Conservation (phyloP, 2,113 vertebrate species). For the Anarhynchus alexandrinus region DNA sequence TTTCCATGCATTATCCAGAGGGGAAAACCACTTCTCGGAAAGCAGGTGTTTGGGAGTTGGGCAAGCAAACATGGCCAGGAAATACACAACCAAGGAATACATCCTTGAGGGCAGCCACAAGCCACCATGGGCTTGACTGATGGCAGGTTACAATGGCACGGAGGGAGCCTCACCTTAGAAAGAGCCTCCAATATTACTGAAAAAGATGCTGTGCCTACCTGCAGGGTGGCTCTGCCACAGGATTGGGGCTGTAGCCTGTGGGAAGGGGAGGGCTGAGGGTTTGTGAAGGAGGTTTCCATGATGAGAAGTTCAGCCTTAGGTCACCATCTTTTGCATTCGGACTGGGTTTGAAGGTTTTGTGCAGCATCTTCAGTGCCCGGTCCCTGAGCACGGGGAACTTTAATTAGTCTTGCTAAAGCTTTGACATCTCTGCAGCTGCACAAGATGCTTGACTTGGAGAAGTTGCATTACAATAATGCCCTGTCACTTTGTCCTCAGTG, state of each 20-base stretch:
- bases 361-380: background rate
- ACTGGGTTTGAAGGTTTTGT: background rate
- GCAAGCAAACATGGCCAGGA: background rate
- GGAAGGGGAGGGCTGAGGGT: background rate
- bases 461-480: fast-evolving
- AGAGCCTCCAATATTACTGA: background rate
- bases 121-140: background rate
- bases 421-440: background rate
- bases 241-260: background rate
- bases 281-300: background rate
- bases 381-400: background rate
- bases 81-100: fast-evolving
- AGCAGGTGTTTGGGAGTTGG: background rate
- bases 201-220: background rate
- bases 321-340: background rate
- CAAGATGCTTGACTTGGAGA: background rate
- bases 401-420: background rate
- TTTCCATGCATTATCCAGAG: background rate
- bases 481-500: background rate
- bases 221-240: background rate
- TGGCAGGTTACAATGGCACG: background rate
- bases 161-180: background rate
- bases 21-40: background rate
- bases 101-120: background rate
- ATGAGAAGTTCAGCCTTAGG: background rate